Evolutionary conservation across 2,888 invertebrate genomes (phyloP).

Genomic region (Stratiomys singularior): DNA sequence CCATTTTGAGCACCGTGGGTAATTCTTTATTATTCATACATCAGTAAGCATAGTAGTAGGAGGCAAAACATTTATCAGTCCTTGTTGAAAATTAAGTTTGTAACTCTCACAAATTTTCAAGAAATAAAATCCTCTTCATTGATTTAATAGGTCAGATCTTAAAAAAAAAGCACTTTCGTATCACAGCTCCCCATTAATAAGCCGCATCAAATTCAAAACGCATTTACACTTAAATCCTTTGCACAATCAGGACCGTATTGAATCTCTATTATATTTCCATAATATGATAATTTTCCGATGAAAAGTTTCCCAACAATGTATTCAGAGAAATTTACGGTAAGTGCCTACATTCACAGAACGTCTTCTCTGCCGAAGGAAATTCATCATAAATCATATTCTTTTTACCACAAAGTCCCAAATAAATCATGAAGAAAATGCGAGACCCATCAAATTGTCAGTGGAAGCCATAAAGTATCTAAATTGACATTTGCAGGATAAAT

Average conservation of each 20-base stretch:
- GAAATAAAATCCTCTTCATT: no score
- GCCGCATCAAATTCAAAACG: not conserved
- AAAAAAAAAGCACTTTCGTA: no score
- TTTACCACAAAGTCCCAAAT: conserved; percentile 32
- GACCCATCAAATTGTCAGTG: conserved; percentile 26
- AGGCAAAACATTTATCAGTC: no score
- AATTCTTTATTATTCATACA: no score
- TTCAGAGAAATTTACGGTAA: conserved; percentile 7
- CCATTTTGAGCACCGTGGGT: no score
- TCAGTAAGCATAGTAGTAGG: no score
- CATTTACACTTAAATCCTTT: not conserved
- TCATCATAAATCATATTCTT: conserved; percentile 21
- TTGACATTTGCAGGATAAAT: conserved; percentile 37
- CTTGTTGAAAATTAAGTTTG: no score
- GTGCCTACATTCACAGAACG: not conserved
- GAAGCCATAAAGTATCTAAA: conserved; percentile 33
- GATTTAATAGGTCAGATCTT: no score
- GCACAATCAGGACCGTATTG: conserved; percentile 2
- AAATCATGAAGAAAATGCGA: conserved; percentile 28
- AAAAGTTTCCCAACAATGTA: not conserved
- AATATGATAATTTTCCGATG: conserved; percentile 11
- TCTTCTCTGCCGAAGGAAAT: not conserved
- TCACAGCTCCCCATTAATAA: no score
- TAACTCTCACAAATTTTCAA: no score
- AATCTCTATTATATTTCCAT: conserved; percentile 2